Evolutionary conservation across 2,888 invertebrate genomes (phyloP).

Genomic region (Melinopterus prodromus): DNA sequence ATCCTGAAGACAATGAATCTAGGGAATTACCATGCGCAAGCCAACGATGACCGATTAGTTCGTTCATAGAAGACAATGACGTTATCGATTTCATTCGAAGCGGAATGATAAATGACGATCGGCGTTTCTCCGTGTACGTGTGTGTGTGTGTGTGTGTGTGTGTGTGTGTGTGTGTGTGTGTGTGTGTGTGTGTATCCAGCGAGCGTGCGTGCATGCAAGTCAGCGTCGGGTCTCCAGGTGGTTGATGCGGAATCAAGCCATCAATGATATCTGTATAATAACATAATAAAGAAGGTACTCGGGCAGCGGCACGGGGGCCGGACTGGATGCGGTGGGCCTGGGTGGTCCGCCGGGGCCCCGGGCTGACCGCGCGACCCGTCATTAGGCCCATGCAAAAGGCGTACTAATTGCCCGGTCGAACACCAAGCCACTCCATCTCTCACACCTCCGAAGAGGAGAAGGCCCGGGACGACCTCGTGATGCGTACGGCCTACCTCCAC

Average conservation of each 20-base stretch:
- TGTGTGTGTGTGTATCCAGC: conserved; percentile 36
- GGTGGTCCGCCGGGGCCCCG: conserved; percentile 59
- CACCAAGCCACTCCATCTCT: conserved; percentile 59
- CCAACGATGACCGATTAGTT: too few relatives aligned
- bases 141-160: background rate
- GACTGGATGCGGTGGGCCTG: conserved; percentile 51
- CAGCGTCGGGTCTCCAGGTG: conserved; percentile 53
- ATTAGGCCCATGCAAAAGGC: conserved; percentile 63
- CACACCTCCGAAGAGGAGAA: conserved; percentile 50
- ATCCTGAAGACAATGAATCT: too few relatives aligned
- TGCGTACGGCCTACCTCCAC: background rate
- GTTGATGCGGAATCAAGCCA: conserved; percentile 53
- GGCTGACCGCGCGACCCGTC: conserved; percentile 60
- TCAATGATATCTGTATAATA: conserved; percentile 58
- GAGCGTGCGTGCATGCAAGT: conserved; percentile 52
- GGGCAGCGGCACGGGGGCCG: conserved; percentile 49
- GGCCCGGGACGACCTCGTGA: conserved; percentile 10
- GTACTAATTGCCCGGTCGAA: conserved; percentile 61
- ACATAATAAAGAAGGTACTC: conserved; percentile 54
- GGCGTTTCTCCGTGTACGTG: too few relatives aligned
- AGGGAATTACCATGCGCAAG: too few relatives aligned
- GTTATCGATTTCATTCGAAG: too few relatives aligned
- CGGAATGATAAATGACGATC: too few relatives aligned
- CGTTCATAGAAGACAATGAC: too few relatives aligned
- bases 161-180: background rate